Evolutionary conservation across 2,113 vertebrate genomes (phyloP), one percentile per base, ranked within the genome.

Genomic region (Syngnathus scovelli): DNA sequence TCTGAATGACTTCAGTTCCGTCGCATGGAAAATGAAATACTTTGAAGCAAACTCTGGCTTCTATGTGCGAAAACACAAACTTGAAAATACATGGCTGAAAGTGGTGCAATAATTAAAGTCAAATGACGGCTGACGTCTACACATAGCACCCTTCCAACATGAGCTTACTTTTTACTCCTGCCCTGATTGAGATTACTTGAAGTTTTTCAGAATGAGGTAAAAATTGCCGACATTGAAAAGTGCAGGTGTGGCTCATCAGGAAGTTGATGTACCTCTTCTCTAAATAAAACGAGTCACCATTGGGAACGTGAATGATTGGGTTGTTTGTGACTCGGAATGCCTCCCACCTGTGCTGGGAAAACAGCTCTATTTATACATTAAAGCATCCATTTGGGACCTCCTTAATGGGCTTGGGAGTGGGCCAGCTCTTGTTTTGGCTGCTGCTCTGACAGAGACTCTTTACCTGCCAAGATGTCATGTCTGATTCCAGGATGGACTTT

Each of bases 371-470:
- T 76, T 77, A 54, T 69, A 46, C 3, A 18, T 36, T 56, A n/a
- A 65, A 15, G 64, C 71, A 18, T 73, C 74, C 77, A 74, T 79
- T 83, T 74, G 78, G 70, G 71, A 79, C 65, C 66, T 33, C 51
- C 66, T 71, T 78, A 81, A 84, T 75, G 62, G 66, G 72, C 67
- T 60, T 82, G 69, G 67, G 64, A 19, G 10, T 7, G 3, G 11
- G 65, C 78, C 79, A 71, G 64, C 49, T 77, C 70, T 76, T 75
- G 75, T 77, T 85, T 68, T 77, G 72, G 71, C 76, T 66, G 62
- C 65, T 33, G 64, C 66, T 77, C 77, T 83, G 78, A 77, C 66
- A 78, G 21, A 41, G 27, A 43, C 72, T 55, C 62, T 70, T 75
- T 62, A 80, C 73, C 77, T 66, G 70, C 58, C 67, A 77, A 65